Conservation (phyloP, 2,113 vertebrate genomes). For the Cyanoramphus novaezelandiae region DNA sequence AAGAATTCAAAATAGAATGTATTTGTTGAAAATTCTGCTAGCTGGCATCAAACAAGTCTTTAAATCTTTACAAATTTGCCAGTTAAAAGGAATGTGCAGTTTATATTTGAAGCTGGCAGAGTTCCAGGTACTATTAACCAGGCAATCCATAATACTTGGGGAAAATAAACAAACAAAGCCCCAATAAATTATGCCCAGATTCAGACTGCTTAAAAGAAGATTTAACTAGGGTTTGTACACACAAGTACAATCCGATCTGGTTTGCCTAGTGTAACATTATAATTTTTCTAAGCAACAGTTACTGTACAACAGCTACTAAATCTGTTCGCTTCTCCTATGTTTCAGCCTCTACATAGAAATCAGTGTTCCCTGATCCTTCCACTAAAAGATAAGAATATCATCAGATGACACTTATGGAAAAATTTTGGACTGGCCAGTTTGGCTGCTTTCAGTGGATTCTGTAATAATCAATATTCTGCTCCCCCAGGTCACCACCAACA, state of each 20-base stretch:
- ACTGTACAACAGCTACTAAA: background rate
- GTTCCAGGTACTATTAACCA: background rate
- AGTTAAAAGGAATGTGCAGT: background rate
- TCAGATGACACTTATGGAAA: background rate
- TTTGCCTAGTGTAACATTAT: background rate
- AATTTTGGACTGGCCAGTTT: background rate
- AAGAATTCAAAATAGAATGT: background rate
- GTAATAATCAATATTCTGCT: background rate
- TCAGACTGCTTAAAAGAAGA: background rate
- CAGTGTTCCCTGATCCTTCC: background rate
- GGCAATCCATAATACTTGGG: background rate
- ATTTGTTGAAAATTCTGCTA: conserved; percentile 13
- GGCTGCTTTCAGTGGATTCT: background rate
- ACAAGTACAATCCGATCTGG: background rate
- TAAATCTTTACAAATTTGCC: background rate
- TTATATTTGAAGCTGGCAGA: background rate
- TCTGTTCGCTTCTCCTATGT: background rate
- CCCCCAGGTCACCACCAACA: background rate
- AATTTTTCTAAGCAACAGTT: background rate
- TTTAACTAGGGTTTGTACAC: background rate
- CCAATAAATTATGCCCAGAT: background rate
- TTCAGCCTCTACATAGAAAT: background rate
- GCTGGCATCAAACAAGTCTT: background rate
- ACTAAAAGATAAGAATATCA: background rate
- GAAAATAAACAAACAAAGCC: background rate